Base-by-base conservation (phyloP, 2,797 vertebrate genomes). In the Myoxocephalus aenaeus region DNA sequence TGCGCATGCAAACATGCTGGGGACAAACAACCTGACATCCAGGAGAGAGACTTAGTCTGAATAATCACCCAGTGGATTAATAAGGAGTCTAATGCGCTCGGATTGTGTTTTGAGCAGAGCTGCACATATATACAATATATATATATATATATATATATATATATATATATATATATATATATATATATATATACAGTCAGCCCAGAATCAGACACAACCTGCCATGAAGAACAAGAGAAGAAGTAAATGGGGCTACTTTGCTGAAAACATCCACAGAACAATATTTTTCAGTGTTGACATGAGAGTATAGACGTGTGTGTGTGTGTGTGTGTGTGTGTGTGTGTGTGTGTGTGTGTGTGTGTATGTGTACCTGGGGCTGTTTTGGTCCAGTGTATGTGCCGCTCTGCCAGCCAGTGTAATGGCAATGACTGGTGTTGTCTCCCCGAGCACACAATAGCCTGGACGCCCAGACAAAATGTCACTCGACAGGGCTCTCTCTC, bases 401-500 rank as follows among this genome's bases (percentile, higher is more conserved):
- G 22, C 58, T 85, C 71, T 81, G 70, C 62, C 64, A 85, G 71
- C 58, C 61, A 77, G 78, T 65, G 70, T 71, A 75, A 88, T 70
- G 73, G 70, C 65, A 67, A 17, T 73, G 88, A 85, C 89, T 87
- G 82, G 84, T 89, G 84, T 86, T 85, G 82, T 84, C 90, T 86
- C 80, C 84, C 25, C 25, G 3, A 73, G 83, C 84, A 70, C 75
- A 89, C 85, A 90, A 83, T 72, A 76, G 86, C 78, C 77, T 40
- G 81, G 65, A 81, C 82, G 10, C 63, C 7, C 17, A 80, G 84
- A 90, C 83, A 74, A 84, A 90, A 91, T 87, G 87, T 90, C 85
- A 83, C 74, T 83, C 50, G 85, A 90, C 89, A 90, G 84, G 75
- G 80, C 73, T 22, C 62, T 25, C 58, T 36, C 64, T 63, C 29